Conservation (phyloP, 2,113 vertebrate genomes). For the Hucho hucho region DNA sequence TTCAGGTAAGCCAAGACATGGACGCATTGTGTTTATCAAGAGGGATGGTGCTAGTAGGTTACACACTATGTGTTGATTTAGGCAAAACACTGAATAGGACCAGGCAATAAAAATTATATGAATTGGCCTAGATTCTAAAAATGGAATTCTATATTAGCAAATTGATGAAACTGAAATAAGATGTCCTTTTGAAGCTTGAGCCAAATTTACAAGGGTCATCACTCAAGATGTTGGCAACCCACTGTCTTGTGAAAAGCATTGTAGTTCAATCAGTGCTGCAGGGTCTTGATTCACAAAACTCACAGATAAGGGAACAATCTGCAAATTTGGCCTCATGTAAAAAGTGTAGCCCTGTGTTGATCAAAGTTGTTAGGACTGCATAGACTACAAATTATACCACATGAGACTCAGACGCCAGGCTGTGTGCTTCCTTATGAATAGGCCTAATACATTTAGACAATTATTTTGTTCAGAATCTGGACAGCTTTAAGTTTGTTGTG, state of each 20-base stretch:
- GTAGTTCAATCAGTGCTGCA: slow-evolving; percentile 1
- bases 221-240: not conserved
- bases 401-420: not conserved
- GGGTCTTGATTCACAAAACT: not conserved
- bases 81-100: not conserved
- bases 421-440: not conserved
- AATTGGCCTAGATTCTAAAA: not conserved
- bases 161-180: not conserved
- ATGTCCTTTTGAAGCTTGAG: not conserved
- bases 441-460: not conserved
- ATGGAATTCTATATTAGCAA: not conserved
- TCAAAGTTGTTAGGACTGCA: not conserved
- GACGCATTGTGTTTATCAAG: slow-evolving; percentile 67
- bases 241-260: not conserved
- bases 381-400: too few relatives aligned
- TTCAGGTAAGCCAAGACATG: slow-evolving; percentile 38
- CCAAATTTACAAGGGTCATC: not conserved
- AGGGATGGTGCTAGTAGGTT: slow-evolving; percentile 58
- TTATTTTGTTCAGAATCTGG: not conserved
- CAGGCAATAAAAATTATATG: not conserved
- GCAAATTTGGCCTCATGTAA: not conserved
- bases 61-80: slow-evolving; percentile 22
- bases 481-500: too few relatives aligned
- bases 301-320: not conserved
- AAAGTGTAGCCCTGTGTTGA: not conserved